Evolutionary conservation across 2,797 vertebrate species (phyloP).

Genomic region (Mareca strepera): DNA sequence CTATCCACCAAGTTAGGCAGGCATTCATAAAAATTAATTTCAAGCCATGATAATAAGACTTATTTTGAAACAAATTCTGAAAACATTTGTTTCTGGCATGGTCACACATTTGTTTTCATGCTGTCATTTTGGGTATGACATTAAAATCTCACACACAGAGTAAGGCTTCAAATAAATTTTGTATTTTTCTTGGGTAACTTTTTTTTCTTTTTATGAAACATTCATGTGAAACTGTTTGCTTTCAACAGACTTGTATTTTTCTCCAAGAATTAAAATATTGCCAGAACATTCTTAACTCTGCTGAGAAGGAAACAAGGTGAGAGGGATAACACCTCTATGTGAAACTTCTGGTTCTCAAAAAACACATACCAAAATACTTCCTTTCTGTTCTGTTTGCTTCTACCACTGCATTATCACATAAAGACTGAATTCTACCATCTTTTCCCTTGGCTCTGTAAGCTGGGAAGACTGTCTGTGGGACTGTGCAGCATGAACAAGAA

Average conservation of each 20-base stretch:
- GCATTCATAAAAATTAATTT: neutral
- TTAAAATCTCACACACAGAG: constrained; percentile 43
- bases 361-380: neutral
- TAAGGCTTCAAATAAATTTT: constrained; percentile 32
- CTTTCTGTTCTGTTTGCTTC: neutral
- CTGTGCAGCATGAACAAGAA: neutral
- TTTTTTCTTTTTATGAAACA: neutral
- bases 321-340: neutral
- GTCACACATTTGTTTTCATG: constrained; percentile 60
- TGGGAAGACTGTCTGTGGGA: neutral
- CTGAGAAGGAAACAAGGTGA: constrained; percentile 39
- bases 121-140: constrained; percentile 49
- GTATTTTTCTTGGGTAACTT: constrained; percentile 6
- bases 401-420: neutral
- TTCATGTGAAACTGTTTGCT: constrained; percentile 42
- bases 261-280: constrained; percentile 38
- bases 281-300: constrained; percentile 33
- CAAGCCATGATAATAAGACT: constrained; percentile 25
- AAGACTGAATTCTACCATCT: neutral
- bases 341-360: constrained; percentile 43
- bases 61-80: neutral
- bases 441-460: neutral
- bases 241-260: constrained; percentile 42
- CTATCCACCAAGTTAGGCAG: neutral
- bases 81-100: constrained; percentile 49